Evolutionary conservation across 2,797 vertebrate genomes (phyloP).

Genomic region (Furcifer pardalis): DNA sequence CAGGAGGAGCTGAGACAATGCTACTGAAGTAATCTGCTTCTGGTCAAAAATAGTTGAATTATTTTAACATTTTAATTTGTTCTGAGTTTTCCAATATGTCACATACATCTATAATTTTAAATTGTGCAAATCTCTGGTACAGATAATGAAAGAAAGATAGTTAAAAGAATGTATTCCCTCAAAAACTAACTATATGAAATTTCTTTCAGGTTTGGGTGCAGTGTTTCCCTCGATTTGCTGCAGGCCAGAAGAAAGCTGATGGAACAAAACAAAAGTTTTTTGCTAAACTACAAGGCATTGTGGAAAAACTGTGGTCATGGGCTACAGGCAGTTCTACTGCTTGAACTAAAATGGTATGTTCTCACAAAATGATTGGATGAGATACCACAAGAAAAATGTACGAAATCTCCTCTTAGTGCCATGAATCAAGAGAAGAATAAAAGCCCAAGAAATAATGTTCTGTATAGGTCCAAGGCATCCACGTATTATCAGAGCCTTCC

Average conservation of each 20-base stretch:
- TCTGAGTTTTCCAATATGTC: too few species aligned
- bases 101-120: too few species aligned
- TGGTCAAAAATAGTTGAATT: too few species aligned
- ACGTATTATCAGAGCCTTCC: neutral
- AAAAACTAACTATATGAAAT: neutral
- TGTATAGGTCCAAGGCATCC: neutral
- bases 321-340: neutral
- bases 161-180: neutral
- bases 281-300: neutral
- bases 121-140: too few species aligned
- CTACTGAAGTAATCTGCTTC: too few species aligned
- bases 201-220: neutral
- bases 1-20: too few species aligned
- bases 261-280: neutral
- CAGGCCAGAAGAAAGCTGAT: too few species aligned
- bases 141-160: too few species aligned
- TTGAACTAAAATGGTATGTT: neutral
- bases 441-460: neutral
- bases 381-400: neutral
- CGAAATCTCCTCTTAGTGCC: neutral
- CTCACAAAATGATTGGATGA: neutral
- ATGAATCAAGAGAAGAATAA: neutral
- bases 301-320: neutral
- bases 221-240: neutral
- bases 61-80: too few species aligned